Evolutionary conservation across 2,888 invertebrate species (phyloP), one percentile per base, ranked within the genome.

Genomic region (Argynnis bischoffii): DNA sequence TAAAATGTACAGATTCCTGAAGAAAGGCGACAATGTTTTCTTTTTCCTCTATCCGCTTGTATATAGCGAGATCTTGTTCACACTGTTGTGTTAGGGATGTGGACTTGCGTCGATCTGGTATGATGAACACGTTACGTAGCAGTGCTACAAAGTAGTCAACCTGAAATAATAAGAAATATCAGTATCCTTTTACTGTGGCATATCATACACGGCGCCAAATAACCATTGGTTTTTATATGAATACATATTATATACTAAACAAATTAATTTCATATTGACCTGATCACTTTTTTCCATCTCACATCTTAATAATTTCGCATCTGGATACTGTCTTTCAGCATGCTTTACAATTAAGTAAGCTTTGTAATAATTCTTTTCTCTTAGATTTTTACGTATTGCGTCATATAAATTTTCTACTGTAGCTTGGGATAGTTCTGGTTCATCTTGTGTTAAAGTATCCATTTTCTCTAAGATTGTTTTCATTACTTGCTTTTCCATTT

Each of bases 11-110:
- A 0, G 93, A 93, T 76, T 94, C 96, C 87, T 95, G 94, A 0
- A 97, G 90, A 80, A 96, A 98, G 61, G 95, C 94, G 0, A 97
- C 95, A 5, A 95, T 90, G 70, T 88, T 93, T 72, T 95, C 95
- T 81, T 94, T 94, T 63, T 93, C 93, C 69, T 93, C 93, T 63
- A 95, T 81, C 71, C 94, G 89, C 76, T 94, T 94, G 75, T 90
- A 88, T 56, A 92, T 75, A 0, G 88, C 89, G 31, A 92, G 76
- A 71, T 89, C 87, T 76, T 88, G 93, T 73, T 91, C 91, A 65
- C 90, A 90, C 70, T 90, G 87, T 71, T 91, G 86, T 1, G 87
- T 84, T 46, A 86, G 69, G 2, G 87, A 86, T 57, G 84, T 70
- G 2, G 87, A 87, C 57, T 85, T 78, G 4, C 82, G 76, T 61